Conservation (phyloP, 1,140 invertebrate species). For the Hylaeus volcanicus region DNA sequence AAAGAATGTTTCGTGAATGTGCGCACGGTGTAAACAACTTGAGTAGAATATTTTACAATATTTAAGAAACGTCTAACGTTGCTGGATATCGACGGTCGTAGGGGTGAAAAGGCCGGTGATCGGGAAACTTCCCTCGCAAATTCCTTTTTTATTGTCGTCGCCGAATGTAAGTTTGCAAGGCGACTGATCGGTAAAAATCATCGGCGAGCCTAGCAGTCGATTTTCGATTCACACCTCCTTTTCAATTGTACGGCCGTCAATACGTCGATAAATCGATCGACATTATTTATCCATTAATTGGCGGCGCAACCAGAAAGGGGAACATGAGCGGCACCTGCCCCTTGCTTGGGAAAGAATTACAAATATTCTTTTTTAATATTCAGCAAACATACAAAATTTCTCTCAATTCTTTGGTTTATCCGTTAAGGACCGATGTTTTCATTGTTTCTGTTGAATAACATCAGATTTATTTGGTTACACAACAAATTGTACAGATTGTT, state of each 20-base stretch:
- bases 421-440: no score
- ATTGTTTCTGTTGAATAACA: no score
- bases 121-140: conserved; percentile 41
- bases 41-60: conserved; percentile 46
- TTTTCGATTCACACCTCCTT: conserved; percentile 40
- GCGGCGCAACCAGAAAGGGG: no score
- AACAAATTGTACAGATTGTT: no score
- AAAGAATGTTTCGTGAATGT: conserved; percentile 58
- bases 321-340: no score
- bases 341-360: no score
- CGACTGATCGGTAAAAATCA: conserved; percentile 21
- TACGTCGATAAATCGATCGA: conserved; percentile 32
- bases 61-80: conserved; percentile 33
- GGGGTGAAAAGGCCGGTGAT: conserved; percentile 50
- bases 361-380: no score
- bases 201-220: conserved; percentile 3
- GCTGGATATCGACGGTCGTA: conserved; percentile 53
- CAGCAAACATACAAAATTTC: no score
- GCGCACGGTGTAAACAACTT: conserved; percentile 46
- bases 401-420: no score
- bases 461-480: no score
- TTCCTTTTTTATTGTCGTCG: conserved; percentile 49
- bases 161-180: conserved; percentile 32
- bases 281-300: not conserved
- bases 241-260: conserved; percentile 53